Evolutionary conservation across 2,888 invertebrate genomes (phyloP).

Genomic region (Metopia argyrocephala): DNA sequence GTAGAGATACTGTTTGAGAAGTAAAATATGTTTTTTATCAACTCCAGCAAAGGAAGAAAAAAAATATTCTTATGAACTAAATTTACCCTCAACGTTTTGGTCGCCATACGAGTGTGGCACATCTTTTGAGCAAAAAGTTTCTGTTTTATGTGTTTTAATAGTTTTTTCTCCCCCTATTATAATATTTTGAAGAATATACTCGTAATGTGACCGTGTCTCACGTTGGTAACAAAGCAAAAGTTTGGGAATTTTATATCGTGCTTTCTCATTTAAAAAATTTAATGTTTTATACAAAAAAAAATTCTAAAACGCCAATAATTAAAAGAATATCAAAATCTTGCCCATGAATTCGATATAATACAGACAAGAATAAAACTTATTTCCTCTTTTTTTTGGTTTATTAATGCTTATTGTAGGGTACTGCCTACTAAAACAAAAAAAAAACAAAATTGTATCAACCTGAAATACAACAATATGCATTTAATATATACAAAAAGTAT

Average conservation of each 20-base stretch:
- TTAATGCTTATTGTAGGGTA: neutral
- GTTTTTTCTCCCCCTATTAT: conserved; percentile 63
- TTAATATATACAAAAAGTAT: neutral
- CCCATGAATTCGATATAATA: too few species aligned
- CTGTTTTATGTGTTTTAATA: conserved; percentile 74
- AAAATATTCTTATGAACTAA: neutral
- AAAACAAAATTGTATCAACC: conserved; percentile 38
- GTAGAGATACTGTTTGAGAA: conserved; percentile 30
- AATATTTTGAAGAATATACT: neutral
- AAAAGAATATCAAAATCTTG: too few species aligned
- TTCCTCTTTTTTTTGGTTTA: too few species aligned
- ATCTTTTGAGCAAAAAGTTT: conserved; percentile 60
- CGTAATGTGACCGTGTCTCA: too few species aligned
- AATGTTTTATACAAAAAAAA: too few species aligned
- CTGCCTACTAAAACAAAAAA: neutral
- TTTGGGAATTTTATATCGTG: too few species aligned
- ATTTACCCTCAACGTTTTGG: conserved; percentile 43
- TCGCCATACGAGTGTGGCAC: conserved; percentile 55
- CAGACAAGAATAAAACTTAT: too few species aligned
- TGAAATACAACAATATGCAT: conserved; percentile 14
- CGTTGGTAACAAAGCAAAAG: neutral
- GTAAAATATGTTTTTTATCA: conserved; percentile 46
- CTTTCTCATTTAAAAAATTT: too few species aligned
- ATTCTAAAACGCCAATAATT: too few species aligned
- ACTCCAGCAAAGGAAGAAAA: conserved; percentile 19